A percentile compares a stretch with the other conserved stretches of the same genome.
These are phyloP conservation scores for Bradynema listronoti DNA, from an alignment of 1,140 invertebrate species.

Conservation along the genomic window DNA sequence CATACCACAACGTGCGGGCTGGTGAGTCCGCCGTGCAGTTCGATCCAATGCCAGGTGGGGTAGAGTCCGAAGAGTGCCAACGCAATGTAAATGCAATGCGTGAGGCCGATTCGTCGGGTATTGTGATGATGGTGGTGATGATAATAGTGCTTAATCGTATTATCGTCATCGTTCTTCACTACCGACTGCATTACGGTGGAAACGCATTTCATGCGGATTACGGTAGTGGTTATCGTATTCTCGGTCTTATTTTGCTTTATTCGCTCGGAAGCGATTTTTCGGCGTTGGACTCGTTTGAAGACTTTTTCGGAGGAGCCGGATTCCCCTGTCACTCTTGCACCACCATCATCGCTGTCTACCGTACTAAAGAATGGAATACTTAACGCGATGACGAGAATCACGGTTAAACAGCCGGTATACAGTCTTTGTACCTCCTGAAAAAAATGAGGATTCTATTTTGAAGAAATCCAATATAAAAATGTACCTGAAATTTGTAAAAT, in stretches of 20 bases:
- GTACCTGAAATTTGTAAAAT: slow-evolving; percentile 86
- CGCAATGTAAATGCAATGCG: slow-evolving; percentile 72
- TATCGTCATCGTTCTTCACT: background rate
- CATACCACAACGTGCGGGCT: slow-evolving; percentile 74
- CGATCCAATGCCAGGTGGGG: slow-evolving; percentile 81
- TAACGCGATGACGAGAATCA: slow-evolving; percentile 60
- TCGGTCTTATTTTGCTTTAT: no score
- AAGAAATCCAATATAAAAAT: slow-evolving; percentile 57
- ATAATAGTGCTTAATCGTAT: background rate
- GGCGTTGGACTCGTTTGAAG: no score
- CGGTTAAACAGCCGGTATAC: slow-evolving; percentile 70
- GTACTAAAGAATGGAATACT: slow-evolving; percentile 69
- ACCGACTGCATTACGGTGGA: background rate
- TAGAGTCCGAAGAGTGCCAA: slow-evolving; percentile 83
- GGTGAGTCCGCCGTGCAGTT: slow-evolving; percentile 76
- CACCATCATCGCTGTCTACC: background rate
- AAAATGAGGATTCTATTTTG: background rate
- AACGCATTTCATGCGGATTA: no score
- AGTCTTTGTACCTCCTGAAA: slow-evolving; percentile 72
- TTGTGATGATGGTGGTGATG: background rate
- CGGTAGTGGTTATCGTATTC: no score
- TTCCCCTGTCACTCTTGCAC: slow-evolving; percentile 6
- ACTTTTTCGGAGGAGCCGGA: no score
- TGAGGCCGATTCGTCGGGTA: slow-evolving; percentile 45
- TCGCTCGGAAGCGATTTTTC: no score